Percentiles rank a stretch among this genome's conserved stretches.
These are phyloP conservation scores for Nymphicus hollandicus DNA, from an alignment of 2,113 vertebrate species.

Conservation along the genomic window DNA sequence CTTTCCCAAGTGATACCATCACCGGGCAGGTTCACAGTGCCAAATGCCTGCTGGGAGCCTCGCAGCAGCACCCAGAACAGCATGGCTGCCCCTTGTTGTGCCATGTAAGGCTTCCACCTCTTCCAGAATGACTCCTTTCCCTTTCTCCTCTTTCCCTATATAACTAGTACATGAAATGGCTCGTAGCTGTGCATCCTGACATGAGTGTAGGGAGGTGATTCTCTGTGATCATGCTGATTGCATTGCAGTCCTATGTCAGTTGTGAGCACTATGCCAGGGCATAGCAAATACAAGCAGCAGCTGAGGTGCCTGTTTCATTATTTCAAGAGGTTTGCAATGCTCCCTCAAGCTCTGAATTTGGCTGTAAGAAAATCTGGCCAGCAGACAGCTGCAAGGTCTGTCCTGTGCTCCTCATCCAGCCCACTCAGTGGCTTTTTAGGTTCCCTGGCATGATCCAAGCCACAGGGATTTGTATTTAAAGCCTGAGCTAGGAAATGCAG, in stretches of 20 bases:
- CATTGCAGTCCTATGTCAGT: neutral
- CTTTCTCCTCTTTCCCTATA: rapidly evolving
- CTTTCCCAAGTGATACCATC: neutral
- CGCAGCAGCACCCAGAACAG: neutral
- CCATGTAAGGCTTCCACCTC: neutral
- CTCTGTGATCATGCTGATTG: rapidly evolving
- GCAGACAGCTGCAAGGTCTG: neutral
- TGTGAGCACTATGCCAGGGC: neutral
- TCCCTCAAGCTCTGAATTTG: neutral
- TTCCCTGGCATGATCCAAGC: neutral
- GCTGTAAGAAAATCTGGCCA: neutral
- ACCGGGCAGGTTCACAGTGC: neutral
- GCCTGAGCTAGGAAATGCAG: neutral
- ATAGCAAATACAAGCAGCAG: neutral
- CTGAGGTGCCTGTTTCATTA: neutral
- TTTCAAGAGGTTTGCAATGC: neutral
- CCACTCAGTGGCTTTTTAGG: neutral
- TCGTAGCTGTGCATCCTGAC: neutral
- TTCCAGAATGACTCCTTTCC: neutral
- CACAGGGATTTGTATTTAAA: neutral
- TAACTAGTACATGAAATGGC: neutral
- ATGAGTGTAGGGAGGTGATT: rapidly evolving
- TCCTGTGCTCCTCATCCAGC: neutral
- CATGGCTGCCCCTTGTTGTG: neutral
- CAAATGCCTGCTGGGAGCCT: neutral